Percentiles rank a stretch among this genome's conserved stretches.
phyloP scores from a whole-genome alignment of 2,113 vertebrate species.

The Nothoprocta perdicaria region DNA sequence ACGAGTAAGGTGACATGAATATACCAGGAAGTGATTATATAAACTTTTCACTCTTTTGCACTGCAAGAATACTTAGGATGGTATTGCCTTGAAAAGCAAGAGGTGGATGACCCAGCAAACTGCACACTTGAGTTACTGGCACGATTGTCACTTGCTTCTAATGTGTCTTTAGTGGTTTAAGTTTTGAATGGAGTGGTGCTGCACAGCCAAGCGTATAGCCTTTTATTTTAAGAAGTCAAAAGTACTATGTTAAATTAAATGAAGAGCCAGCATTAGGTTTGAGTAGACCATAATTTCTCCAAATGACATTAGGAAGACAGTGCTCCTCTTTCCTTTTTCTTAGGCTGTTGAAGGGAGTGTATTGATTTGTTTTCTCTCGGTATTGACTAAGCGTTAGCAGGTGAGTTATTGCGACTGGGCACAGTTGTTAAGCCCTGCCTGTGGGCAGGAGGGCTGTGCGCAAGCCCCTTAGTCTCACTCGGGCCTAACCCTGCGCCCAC shows the following conservation, averaged over 20 bases:
- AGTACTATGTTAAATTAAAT: not conserved
- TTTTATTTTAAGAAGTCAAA: not conserved
- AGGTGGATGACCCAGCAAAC: not conserved
- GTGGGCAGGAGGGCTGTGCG: too few relatives aligned
- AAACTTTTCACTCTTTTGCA: not conserved
- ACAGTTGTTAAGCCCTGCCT: not conserved
- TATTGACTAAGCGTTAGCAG: not conserved
- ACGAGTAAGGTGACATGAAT: not conserved
- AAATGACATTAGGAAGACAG: not conserved
- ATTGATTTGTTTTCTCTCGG: not conserved
- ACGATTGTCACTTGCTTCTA: not conserved
- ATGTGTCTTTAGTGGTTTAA: not conserved
- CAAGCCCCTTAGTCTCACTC: too few relatives aligned
- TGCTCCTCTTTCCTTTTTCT: not conserved
- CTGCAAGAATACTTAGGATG: not conserved
- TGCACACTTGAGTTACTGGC: not conserved
- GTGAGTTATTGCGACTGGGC: not conserved
- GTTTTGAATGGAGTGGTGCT: not conserved
- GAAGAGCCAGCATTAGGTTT: not conserved
- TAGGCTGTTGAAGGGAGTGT: not conserved
- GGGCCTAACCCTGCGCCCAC: too few relatives aligned
- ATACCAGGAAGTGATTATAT: not conserved
- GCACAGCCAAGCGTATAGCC: rapidly evolving
- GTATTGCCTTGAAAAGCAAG: not conserved
- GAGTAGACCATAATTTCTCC: not conserved